Evolutionary conservation across 2,888 invertebrate species (phyloP), one percentile per base, ranked within the genome.

Genomic region (Drosophila falleni): DNA sequence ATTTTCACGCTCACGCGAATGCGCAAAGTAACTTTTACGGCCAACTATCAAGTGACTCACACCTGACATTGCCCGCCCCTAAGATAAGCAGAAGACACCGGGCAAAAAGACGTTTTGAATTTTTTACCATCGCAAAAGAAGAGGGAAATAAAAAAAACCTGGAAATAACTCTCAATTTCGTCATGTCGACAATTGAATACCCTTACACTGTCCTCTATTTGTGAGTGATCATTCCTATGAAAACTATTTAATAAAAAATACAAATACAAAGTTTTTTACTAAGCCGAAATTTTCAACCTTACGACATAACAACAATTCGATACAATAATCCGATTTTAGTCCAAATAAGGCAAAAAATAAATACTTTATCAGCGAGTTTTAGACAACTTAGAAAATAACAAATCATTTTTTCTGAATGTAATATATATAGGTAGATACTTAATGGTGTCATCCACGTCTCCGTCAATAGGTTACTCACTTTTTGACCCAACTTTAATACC

Each of bases 1-100:
- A 89, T 89, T 88, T 88, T 89, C 89, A 88, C 90, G 89, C 87
- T 90, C 80, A 81, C 89, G 89, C 89, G 83, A 89, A 72, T 89
- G 87, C 83, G 86, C 75, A 78, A 73, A 80, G 67, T 71, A 82
- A 89, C 80, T 85, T 89, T 84, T 86, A 71, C 77, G 68, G 71
- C 72, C 85, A 84, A 89, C 89, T 85, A 81, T 87, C 84, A 89
- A 81, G 64, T 69, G 82, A 74, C 86, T 77, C 87, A 83, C 81
- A 85, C 89, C 88, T 82, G 85, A 67, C 74, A 78, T 56, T 31
- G 60, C 37, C 64, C 74, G 70, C 67, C 64, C 56, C 64, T 53
- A 59, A 89, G 89, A 84, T 89, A 83, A 89, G 87, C 84, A 71
- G 60, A 69, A 86, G 86, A 67, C 64, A 70, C 81, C 79, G 66